These are phyloP conservation scores for Fabriciana adippe DNA, from an alignment of 2,888 invertebrate genomes.

Conservation along the genomic window DNA sequence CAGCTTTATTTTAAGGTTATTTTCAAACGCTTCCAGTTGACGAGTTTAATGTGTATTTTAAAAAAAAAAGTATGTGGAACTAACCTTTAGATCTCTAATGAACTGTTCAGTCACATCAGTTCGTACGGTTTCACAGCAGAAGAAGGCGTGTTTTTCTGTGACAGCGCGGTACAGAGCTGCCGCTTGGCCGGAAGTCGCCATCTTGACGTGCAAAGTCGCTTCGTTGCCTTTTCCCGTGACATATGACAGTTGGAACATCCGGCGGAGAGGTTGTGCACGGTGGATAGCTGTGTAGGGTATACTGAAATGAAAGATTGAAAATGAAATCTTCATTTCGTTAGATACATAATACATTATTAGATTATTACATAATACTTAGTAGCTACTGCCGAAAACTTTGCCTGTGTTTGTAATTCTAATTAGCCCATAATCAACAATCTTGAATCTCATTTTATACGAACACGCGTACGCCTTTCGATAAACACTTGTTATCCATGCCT, in stretches of 20 bases:
- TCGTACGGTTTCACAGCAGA: conserved; percentile 95
- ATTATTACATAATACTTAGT: no score
- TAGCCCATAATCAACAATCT: no score
- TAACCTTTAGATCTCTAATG: conserved; percentile 91
- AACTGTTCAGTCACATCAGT: conserved; percentile 94
- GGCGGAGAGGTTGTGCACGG: conserved; percentile 88
- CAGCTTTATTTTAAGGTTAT: no score
- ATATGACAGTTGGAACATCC: conserved; percentile 89
- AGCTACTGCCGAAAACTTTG: no score
- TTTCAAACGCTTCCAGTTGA: no score
- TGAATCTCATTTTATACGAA: no score
- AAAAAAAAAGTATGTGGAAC: conserved; percentile 20
- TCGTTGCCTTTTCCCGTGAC: conserved; percentile 86
- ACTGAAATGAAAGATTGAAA: conserved; percentile 61
- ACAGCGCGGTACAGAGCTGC: conserved; percentile 92
- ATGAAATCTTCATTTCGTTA: no score
- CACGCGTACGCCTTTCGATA: no score
- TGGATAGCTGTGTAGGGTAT: conserved; percentile 92
- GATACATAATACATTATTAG: no score
- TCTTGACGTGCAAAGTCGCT: conserved; percentile 88
- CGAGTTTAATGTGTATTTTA: background rate
- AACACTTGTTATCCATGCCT: no score
- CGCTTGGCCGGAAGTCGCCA: conserved; percentile 91
- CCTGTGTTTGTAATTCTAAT: no score
- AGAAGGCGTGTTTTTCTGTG: conserved; percentile 96